Evolutionary conservation across 2,113 vertebrate genomes (phyloP), one percentile per base, ranked within the genome.

Genomic region (Dromas ardeola): DNA sequence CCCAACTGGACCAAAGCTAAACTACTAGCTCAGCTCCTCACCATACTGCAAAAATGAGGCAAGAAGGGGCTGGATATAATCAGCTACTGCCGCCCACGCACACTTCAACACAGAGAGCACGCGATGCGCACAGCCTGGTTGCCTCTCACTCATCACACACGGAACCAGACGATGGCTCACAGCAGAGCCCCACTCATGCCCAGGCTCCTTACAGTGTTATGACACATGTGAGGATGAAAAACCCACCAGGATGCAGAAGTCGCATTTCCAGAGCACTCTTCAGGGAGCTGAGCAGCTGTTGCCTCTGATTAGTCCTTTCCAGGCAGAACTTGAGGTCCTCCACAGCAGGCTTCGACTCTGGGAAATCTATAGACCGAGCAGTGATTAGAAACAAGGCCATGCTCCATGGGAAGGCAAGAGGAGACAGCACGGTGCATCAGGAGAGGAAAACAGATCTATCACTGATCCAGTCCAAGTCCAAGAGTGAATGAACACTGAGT

Each of bases 271-370:
- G 98, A 14, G 99, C 99, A 0, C 98, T 98, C 86, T 99, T 99
- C 69, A 99, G 97, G 5, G 99, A 99, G 26, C 98, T 98, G 22
- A 99, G 98, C 40, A 99, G 98, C 97, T 99, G 99, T 97, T 99
- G 99, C 25, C 99, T 98, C 98, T 99, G 99, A 91, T 99, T 99
- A 9, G 99, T 99, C 94, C 99, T 97, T 55, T 99, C 99, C 95
- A 99, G 96, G 81, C 99, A 99, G 93, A 99, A 99, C 95, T 99
- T 99, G 65, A 99, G 98, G 82, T 99, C 99, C 89, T 99, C 99
- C 9, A 99, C 98, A 8, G 99, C 99, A 2, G 99, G 99, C 96
- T 99, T 99, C 0, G 99, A 99, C 83, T 99, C 99, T 1, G 99
- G 99, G 93, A 99, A 99, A 97, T 99, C 99, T 99, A 93, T 18